phyloP scores from a whole-genome alignment of 2,888 invertebrate species.

The Chrysolina americana region DNA sequence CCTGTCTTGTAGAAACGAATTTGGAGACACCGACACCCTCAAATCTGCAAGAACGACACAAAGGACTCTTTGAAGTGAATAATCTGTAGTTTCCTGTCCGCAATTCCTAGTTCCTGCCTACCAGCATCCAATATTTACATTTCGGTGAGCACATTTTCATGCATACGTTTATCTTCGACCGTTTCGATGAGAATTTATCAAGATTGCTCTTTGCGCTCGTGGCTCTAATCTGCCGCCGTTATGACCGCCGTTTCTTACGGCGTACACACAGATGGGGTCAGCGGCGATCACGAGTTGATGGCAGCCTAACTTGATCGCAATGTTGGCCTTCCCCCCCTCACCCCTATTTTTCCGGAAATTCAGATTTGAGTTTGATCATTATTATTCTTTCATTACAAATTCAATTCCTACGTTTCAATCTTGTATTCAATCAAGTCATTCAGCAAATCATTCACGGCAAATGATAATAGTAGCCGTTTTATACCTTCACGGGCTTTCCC shows the following conservation, averaged over 20 bases:
- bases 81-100: background rate
- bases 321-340: too few relatives aligned
- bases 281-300: background rate
- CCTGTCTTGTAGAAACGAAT: background rate
- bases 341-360: too few relatives aligned
- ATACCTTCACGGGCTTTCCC: too few relatives aligned
- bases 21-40: background rate
- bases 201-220: background rate
- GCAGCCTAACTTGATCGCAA: too few relatives aligned
- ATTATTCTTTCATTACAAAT: too few relatives aligned
- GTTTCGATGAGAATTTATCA: conserved; percentile 13
- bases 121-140: conserved; percentile 7
- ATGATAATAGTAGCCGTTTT: too few relatives aligned
- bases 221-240: background rate
- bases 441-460: too few relatives aligned
- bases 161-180: conserved; percentile 14
- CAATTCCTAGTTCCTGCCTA: background rate
- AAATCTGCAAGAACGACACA: background rate
- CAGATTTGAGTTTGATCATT: too few relatives aligned
- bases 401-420: too few relatives aligned
- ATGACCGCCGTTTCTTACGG: conserved; percentile 4
- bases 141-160: conserved; percentile 2
- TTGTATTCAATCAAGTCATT: too few relatives aligned
- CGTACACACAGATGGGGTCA: background rate
- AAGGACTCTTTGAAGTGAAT: conserved; percentile 3